A percentile compares a stretch with the other conserved stretches of the same genome.
Conservation (phyloP, 2,797 vertebrate species). For the Chelidonichthys spinosus region DNA sequence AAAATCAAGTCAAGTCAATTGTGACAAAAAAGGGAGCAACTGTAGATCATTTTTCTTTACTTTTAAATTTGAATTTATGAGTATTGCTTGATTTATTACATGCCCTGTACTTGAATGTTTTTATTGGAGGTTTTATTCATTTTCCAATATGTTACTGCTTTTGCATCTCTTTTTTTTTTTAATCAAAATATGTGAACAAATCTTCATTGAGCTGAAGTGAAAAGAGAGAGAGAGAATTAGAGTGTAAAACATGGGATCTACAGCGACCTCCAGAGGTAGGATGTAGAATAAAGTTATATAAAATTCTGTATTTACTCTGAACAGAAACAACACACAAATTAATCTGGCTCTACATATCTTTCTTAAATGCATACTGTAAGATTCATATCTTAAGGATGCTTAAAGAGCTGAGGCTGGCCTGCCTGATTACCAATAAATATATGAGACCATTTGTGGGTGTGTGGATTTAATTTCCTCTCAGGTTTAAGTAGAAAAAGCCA, state of each 20-base stretch:
- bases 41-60: not conserved
- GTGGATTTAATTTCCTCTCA: constrained; percentile 14
- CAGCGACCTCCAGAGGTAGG: constrained; percentile 87
- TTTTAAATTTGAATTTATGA: not conserved
- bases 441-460: not conserved
- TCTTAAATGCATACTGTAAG: not conserved
- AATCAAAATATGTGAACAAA: constrained; percentile 25
- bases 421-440: constrained; percentile 6
- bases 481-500: constrained; percentile 19
- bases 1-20: not conserved
- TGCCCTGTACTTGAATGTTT: not conserved
- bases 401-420: constrained; percentile 1
- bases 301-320: not conserved
- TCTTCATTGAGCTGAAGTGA: constrained; percentile 6
- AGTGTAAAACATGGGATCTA: constrained; percentile 78
- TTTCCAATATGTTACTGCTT: not conserved
- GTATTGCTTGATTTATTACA: not conserved
- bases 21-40: constrained; percentile 6
- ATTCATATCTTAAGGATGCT: constrained; percentile 8
- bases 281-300: constrained; percentile 58
- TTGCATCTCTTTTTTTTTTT: not conserved
- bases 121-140: not conserved
- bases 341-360: not conserved
- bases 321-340: not conserved
- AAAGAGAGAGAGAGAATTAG: constrained; percentile 9